Percentiles rank a stretch among this genome's conserved stretches.
Evolutionary conservation across 2,888 invertebrate genomes (phyloP).

Genomic region (Drosophila merina): DNA sequence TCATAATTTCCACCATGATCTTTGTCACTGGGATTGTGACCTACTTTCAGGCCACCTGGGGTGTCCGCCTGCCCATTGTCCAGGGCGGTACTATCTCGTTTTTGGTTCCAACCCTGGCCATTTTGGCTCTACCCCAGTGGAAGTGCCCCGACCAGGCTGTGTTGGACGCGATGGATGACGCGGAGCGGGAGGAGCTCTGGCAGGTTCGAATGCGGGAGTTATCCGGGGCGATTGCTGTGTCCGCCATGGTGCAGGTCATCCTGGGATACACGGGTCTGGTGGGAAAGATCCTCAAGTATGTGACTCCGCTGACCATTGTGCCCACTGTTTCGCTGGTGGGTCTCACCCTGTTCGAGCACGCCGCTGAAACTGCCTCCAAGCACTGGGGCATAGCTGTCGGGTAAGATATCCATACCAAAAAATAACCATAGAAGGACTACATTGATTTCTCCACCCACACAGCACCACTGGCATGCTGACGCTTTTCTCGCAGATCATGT

Average conservation of each 20-base stretch:
- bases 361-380: conserved; percentile 90
- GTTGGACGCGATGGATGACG: conserved; percentile 85
- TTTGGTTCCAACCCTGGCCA: conserved; percentile 90
- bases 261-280: conserved; percentile 90
- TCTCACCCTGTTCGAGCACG: conserved; percentile 92
- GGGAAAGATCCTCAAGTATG: conserved; percentile 89
- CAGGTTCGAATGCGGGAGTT: conserved; percentile 91
- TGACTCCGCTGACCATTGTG: conserved; percentile 93
- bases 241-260: conserved; percentile 90
- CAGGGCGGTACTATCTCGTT: conserved; percentile 93
- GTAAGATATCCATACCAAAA: conserved; percentile 84
- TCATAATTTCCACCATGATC: conserved; percentile 92
- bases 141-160: conserved; percentile 87
- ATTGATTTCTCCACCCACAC: conserved; percentile 65
- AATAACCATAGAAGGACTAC: neutral
- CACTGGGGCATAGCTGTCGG: conserved; percentile 93
- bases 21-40: conserved; percentile 92
- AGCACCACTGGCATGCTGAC: conserved; percentile 89
- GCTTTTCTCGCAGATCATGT: conserved; percentile 91
- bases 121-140: conserved; percentile 89
- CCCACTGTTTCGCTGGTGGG: conserved; percentile 94
- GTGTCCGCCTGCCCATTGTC: conserved; percentile 90
- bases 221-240: conserved; percentile 92
- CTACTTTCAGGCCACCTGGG: conserved; percentile 89
- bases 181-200: conserved; percentile 88